Percentiles rank a stretch among this genome's conserved stretches.
Evolutionary conservation across 2,113 vertebrate genomes (phyloP).

Genomic region (Ailurus styani): DNA sequence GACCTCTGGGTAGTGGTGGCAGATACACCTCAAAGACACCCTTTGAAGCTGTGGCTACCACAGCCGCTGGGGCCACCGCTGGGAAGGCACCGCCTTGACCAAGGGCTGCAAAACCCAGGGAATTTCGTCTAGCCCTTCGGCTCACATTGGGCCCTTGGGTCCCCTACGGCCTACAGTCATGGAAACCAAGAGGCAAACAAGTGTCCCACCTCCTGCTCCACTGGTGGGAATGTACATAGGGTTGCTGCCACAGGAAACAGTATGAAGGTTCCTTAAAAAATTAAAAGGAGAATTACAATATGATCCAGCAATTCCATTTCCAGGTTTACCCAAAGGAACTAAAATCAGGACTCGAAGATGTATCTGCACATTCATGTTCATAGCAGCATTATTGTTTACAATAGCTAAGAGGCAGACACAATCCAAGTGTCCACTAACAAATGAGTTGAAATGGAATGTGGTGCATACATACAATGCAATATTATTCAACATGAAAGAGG

Average conservation of each 20-base stretch:
- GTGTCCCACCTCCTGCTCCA: not conserved
- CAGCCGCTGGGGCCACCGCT: not conserved
- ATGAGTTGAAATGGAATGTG: not conserved
- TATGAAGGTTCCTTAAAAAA: not conserved
- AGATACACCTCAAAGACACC: not conserved
- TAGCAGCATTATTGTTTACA: not conserved
- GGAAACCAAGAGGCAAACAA: not conserved
- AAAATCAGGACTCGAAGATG: not conserved
- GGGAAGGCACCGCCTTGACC: not conserved
- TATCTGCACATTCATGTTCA: not conserved
- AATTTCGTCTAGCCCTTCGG: not conserved
- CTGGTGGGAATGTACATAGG: not conserved
- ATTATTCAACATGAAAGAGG: not conserved
- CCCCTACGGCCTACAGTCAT: not conserved
- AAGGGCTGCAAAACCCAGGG: not conserved
- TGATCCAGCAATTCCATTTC: not conserved
- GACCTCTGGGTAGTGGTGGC: not conserved
- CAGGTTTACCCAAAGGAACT: not conserved
- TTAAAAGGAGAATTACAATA: not conserved
- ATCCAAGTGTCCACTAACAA: not conserved
- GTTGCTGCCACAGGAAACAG: not conserved
- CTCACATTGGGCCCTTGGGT: not conserved
- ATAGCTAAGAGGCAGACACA: not conserved
- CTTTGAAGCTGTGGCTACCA: not conserved
- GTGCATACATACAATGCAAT: accelerated